Percentiles rank a stretch among this genome's conserved stretches.
Conservation (phyloP, 2,797 vertebrate genomes). For the Periophthalmus magnuspinnatus region DNA sequence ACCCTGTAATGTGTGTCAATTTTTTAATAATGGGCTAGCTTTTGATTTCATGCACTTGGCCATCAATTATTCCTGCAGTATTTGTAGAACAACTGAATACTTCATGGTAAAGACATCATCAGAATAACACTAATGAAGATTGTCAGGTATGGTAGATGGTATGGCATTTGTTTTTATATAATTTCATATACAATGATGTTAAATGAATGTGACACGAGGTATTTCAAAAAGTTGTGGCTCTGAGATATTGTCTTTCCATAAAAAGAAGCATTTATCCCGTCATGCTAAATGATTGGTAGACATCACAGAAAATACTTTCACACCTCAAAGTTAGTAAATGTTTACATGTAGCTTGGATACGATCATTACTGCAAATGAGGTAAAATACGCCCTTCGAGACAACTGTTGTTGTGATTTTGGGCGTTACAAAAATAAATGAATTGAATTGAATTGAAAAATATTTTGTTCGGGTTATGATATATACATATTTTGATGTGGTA, state of each 20-base stretch:
- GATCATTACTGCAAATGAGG: too few relatives aligned
- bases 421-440: too few relatives aligned
- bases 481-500: neutral
- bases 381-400: too few relatives aligned
- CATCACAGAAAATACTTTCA: slow-evolving; percentile 31
- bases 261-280: slow-evolving; percentile 23
- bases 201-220: slow-evolving; percentile 18
- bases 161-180: slow-evolving; percentile 18
- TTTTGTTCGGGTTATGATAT: neutral
- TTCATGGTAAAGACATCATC: neutral
- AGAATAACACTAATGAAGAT: neutral
- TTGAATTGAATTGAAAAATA: too few relatives aligned
- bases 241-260: slow-evolving; percentile 30
- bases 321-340: slow-evolving; percentile 2
- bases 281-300: slow-evolving; percentile 23
- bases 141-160: neutral
- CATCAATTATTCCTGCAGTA: neutral
- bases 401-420: too few relatives aligned
- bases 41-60: neutral
- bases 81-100: neutral
- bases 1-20: neutral
- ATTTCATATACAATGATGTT: slow-evolving; percentile 15
- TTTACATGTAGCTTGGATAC: too few relatives aligned
- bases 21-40: neutral
- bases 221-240: slow-evolving; percentile 20